Evolutionary conservation across 2,113 vertebrate species (phyloP).

Genomic region (Tetraodon nigroviridis): DNA sequence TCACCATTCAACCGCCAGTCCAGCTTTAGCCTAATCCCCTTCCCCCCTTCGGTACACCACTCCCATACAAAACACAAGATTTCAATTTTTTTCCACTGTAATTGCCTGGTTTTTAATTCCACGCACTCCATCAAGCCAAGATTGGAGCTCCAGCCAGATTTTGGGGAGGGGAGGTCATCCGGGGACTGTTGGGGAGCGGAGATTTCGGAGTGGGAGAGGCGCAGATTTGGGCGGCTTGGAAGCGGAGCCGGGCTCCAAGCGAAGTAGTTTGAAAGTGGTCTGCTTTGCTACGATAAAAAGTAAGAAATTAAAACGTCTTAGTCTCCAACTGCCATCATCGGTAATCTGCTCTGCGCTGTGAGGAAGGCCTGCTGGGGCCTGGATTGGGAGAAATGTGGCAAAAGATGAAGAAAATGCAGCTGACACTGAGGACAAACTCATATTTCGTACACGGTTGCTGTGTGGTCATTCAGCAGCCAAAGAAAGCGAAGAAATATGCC

Average conservation of each 20-base stretch:
- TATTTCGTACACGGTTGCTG: conserved; percentile 35
- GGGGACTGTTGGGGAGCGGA: conserved; percentile 63
- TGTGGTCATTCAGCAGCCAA: conserved; percentile 41
- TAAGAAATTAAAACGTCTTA: conserved; percentile 72
- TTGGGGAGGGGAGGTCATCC: conserved; percentile 60
- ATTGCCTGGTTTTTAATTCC: conserved; percentile 77
- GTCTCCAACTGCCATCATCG: conserved; percentile 46
- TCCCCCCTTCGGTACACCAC: conserved; percentile 57
- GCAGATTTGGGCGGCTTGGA: conserved; percentile 70
- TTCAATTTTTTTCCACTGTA: conserved; percentile 72
- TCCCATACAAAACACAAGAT: conserved; percentile 76
- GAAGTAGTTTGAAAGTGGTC: conserved; percentile 66
- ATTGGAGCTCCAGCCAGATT: conserved; percentile 73
- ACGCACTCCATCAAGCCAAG: conserved; percentile 70
- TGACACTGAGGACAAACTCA: conserved; percentile 35
- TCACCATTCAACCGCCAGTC: conserved; percentile 70
- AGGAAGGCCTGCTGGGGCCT: conserved; percentile 22
- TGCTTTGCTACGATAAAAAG: conserved; percentile 74
- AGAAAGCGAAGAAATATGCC: not conserved
- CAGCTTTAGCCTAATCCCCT: conserved; percentile 76
- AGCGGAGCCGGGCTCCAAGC: conserved; percentile 55
- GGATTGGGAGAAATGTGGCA: conserved; percentile 17
- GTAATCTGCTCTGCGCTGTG: conserved; percentile 64
- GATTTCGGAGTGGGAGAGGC: conserved; percentile 45
- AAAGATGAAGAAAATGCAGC: conserved; percentile 35